These are phyloP conservation scores for Sinella curviseta DNA, from an alignment of 1,140 invertebrate genomes.

Conservation along the genomic window DNA sequence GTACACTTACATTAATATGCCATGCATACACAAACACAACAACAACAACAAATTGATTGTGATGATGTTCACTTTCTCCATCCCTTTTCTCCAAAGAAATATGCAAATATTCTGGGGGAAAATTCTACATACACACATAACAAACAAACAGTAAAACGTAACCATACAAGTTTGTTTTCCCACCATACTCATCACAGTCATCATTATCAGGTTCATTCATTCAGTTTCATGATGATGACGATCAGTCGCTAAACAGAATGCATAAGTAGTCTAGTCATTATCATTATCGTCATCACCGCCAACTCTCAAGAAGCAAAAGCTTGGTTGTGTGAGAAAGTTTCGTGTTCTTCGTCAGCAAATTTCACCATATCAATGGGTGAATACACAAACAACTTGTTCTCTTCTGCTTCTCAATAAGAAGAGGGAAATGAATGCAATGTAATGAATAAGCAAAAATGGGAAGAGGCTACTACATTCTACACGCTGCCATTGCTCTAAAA, in stretches of 20 bases:
- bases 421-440: not conserved
- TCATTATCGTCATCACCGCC: not conserved
- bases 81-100: not conserved
- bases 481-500: too few relatives aligned
- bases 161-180: constrained; percentile 11
- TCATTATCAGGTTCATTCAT: not conserved
- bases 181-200: not conserved
- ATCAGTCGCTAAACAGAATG: not conserved
- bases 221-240: not conserved
- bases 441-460: not conserved
- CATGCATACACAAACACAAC: not conserved
- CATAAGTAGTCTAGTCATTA: constrained; percentile 1
- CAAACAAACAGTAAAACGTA: not conserved
- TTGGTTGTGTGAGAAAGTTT: not conserved
- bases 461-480: not conserved
- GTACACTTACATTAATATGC: not conserved
- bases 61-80: not conserved
- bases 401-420: too few relatives aligned
- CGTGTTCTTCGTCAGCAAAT: constrained; percentile 2
- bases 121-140: not conserved
- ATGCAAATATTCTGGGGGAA: not conserved
- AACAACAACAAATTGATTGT: constrained; percentile 14
- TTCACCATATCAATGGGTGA: not conserved
- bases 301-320: constrained; percentile 4
- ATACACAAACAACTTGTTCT: too few relatives aligned